A percentile compares a stretch with the other conserved stretches of the same genome.
phyloP scores from a whole-genome alignment of 2,113 vertebrate genomes.

The Notothenia rossii region DNA sequence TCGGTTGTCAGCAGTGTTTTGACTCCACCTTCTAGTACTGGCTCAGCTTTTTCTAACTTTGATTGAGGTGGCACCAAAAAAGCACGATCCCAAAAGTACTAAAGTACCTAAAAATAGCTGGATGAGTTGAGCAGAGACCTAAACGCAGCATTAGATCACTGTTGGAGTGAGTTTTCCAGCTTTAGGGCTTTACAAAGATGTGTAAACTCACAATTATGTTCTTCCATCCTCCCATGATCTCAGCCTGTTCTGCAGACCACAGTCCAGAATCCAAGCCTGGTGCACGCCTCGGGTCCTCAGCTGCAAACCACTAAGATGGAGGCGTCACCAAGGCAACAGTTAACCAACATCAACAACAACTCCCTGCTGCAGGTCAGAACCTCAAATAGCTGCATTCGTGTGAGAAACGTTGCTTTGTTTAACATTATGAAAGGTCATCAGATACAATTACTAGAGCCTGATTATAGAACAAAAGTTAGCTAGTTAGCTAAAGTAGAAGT shows the following conservation, averaged over 20 bases:
- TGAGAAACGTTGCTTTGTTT: not conserved
- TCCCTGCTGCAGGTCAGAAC: slow-evolving; percentile 88
- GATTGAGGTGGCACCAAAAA: not conserved
- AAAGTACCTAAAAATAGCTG: no score
- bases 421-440: no score
- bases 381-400: not conserved
- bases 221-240: not conserved
- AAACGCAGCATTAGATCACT: no score
- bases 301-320: slow-evolving; percentile 84
- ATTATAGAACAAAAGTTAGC: no score
- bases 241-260: slow-evolving; percentile 82
- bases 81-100: not conserved
- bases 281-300: slow-evolving; percentile 81
- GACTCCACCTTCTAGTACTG: not conserved
- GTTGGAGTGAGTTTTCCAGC: not conserved
- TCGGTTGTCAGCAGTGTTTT: not conserved
- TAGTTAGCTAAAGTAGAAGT: no score
- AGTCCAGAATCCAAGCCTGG: slow-evolving; percentile 82
- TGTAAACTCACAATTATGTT: not conserved
- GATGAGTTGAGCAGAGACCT: no score
- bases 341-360: slow-evolving; percentile 79
- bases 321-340: slow-evolving; percentile 72
- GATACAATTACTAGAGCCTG: no score
- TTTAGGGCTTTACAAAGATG: not conserved
- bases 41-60: not conserved